Evolutionary conservation across 2,797 vertebrate species (phyloP).

Genomic region (Melanotaenia trifasciata): DNA sequence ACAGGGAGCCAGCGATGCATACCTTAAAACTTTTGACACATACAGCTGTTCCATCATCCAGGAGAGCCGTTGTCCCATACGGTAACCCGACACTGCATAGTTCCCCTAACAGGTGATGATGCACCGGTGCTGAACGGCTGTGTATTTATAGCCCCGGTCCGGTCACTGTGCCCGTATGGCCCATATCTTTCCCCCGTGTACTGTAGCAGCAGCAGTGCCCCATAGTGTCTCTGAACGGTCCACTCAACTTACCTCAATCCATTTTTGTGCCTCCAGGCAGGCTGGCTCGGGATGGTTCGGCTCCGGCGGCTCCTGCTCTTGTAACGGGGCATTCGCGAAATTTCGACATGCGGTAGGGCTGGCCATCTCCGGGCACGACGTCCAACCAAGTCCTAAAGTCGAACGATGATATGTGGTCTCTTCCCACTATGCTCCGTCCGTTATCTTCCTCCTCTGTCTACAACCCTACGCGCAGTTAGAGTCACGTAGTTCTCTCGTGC

Average conservation of each 20-base stretch:
- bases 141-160: slow-evolving; percentile 71
- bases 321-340: slow-evolving; percentile 70
- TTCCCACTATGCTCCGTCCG: slow-evolving; percentile 36
- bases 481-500: slow-evolving; percentile 4
- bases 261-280: slow-evolving; percentile 93
- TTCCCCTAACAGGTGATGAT: slow-evolving; percentile 78
- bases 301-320: slow-evolving; percentile 72
- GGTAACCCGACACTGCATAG: slow-evolving; percentile 69
- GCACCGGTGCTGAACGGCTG: slow-evolving; percentile 53
- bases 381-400: slow-evolving; percentile 6
- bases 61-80: slow-evolving; percentile 34
- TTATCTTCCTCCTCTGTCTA: slow-evolving; percentile 38
- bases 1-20: background rate
- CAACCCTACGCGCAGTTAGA: slow-evolving; percentile 22
- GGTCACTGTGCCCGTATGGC: slow-evolving; percentile 28
- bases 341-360: slow-evolving; percentile 80
- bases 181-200: slow-evolving; percentile 31
- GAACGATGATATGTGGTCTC: slow-evolving; percentile 26
- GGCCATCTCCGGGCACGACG: slow-evolving; percentile 85
- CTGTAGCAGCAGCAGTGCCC: slow-evolving; percentile 31
- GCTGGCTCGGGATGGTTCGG: slow-evolving; percentile 84
- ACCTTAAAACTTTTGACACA: slow-evolving; percentile 53
- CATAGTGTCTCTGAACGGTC: background rate
- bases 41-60: slow-evolving; percentile 4
- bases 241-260: slow-evolving; percentile 91